phyloP scores from a whole-genome alignment of 2,797 vertebrate genomes.

The Gambusia yucatana region DNA sequence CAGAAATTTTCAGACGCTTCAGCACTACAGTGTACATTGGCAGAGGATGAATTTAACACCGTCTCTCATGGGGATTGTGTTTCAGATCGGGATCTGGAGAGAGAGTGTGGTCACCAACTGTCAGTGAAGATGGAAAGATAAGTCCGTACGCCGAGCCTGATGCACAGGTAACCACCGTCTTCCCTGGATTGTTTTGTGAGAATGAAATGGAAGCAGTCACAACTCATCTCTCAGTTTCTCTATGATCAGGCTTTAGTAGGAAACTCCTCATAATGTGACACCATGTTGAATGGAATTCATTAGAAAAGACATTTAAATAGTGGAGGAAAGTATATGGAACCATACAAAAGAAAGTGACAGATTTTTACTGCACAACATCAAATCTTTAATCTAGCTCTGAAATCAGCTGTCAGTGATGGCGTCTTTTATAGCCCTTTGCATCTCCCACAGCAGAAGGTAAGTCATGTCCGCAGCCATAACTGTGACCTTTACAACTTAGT shows the following conservation, averaged over 20 bases:
- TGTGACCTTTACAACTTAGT: conserved; percentile 26
- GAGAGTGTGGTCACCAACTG: conserved; percentile 84
- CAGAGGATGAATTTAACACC: conserved; percentile 19
- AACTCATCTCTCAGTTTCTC: conserved; percentile 18
- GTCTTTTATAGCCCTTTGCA: conserved; percentile 5
- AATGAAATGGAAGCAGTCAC: conserved; percentile 1
- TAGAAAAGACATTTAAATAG: not conserved
- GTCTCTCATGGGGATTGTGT: conserved; percentile 65
- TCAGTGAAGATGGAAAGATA: conserved; percentile 88
- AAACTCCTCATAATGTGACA: conserved; percentile 3
- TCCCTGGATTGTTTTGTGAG: conserved; percentile 37
- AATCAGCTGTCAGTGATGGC: not conserved
- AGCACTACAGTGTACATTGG: conserved; percentile 20
- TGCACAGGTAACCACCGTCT: conserved; percentile 85
- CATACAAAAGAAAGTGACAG: not conserved
- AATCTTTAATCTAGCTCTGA: not conserved
- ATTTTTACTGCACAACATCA: not conserved
- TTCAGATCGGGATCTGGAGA: conserved; percentile 86
- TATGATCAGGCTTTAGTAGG: not conserved
- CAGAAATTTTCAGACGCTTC: conserved; percentile 25
- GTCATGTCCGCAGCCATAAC: conserved; percentile 18
- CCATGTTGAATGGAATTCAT: not conserved
- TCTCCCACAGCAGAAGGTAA: conserved; percentile 19
- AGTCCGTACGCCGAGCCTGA: conserved; percentile 89
- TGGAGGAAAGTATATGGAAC: not conserved